These are phyloP conservation scores for Frankliniella intonsa DNA, from an alignment of 2,888 invertebrate species.

Conservation along the genomic window DNA sequence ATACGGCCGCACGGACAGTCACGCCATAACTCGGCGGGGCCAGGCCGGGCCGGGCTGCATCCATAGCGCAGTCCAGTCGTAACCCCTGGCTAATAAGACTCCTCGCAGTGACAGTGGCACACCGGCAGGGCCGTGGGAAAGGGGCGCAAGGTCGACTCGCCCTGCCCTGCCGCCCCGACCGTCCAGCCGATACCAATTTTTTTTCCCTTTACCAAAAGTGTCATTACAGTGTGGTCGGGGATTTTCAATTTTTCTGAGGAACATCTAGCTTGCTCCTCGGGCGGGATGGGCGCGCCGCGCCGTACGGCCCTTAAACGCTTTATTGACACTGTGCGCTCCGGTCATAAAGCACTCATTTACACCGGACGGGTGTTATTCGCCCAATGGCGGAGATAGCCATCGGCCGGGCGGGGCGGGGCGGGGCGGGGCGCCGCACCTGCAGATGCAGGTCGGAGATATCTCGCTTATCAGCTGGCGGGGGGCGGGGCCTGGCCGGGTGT, in stretches of 20 bases:
- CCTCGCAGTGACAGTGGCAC: not conserved
- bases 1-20: not conserved
- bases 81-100: not conserved
- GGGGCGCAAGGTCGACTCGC: not conserved
- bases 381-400: not conserved
- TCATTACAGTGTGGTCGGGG: too few species aligned
- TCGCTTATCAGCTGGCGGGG: not conserved
- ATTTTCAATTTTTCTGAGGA: too few species aligned
- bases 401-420: not conserved
- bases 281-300: too few species aligned
- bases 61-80: not conserved
- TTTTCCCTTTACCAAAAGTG: too few species aligned
- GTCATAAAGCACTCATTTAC: slow-evolving; percentile 23
- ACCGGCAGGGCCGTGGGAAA: not conserved
- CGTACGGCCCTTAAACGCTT: too few species aligned
- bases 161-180: too few species aligned
- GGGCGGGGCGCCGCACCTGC: not conserved
- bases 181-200: too few species aligned
- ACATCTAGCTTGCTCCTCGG: too few species aligned
- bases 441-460: too few species aligned
- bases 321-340: not conserved
- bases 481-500: not conserved
- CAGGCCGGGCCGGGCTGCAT: too few species aligned
- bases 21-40: slow-evolving; percentile 4
- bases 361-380: not conserved